phyloP scores from a whole-genome alignment of 2,113 vertebrate species.

The Psilopsiagon aymara region DNA sequence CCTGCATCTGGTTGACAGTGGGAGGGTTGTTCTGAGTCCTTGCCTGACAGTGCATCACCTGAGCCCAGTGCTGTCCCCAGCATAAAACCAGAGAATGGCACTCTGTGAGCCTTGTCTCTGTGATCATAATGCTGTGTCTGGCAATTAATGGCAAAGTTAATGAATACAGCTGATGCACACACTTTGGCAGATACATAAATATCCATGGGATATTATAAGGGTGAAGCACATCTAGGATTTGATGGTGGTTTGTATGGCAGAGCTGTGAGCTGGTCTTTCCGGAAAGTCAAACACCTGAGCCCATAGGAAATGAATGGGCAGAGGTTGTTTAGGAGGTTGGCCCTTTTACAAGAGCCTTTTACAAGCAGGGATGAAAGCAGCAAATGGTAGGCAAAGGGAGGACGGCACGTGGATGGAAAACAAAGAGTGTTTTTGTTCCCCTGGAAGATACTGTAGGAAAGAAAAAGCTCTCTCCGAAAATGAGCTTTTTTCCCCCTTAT shows the following conservation, averaged over 20 bases:
- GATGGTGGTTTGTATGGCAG: not conserved
- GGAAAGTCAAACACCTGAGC: not conserved
- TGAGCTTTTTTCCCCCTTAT: not conserved
- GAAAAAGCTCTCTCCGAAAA: not conserved
- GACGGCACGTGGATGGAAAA: not conserved
- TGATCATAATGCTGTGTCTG: not conserved
- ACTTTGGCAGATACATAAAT: not conserved
- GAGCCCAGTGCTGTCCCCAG: not conserved
- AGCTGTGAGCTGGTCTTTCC: not conserved
- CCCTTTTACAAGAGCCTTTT: not conserved
- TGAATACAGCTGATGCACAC: not conserved
- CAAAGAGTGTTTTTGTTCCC: fast-evolving
- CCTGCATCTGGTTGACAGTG: not conserved
- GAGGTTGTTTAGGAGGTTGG: not conserved
- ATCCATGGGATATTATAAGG: not conserved
- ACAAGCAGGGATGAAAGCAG: not conserved
- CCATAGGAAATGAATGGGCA: not conserved
- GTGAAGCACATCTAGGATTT: not conserved
- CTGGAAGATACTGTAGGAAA: not conserved
- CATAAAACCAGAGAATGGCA: not conserved
- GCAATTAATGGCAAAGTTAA: not conserved
- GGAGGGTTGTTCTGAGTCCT: not conserved
- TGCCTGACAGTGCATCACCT: not conserved
- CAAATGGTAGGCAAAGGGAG: not conserved
- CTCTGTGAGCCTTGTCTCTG: not conserved